phyloP scores from a whole-genome alignment of 2,888 invertebrate species.

The Agrypnus murinus region DNA sequence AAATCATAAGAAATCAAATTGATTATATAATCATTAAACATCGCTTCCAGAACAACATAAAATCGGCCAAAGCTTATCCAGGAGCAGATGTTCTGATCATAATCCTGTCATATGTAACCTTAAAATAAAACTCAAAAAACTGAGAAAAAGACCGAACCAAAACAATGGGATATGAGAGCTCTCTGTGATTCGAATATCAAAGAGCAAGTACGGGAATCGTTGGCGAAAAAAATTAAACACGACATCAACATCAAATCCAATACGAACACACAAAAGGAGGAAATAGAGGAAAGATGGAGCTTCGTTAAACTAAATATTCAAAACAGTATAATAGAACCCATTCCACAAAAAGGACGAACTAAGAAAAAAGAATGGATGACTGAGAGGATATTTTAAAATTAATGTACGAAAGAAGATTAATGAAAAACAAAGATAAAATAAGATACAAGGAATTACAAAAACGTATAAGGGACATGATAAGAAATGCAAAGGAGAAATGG shows the following conservation, averaged over 20 bases:
- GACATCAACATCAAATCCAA: background rate
- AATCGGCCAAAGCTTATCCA: conserved; percentile 11
- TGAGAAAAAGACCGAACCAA: background rate
- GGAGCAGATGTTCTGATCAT: conserved; percentile 23
- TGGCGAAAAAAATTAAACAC: conserved; percentile 3
- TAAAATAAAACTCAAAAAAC: conserved; percentile 3
- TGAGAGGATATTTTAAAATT: conserved; percentile 11
- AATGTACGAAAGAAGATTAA: conserved; percentile 1
- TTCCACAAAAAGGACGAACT: background rate
- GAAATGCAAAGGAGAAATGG: conserved; percentile 15
- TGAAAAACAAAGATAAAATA: background rate
- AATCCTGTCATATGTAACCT: background rate
- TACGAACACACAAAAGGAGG: no score
- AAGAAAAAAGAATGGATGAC: conserved; percentile 11
- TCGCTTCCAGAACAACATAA: conserved; percentile 4
- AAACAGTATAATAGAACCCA: background rate
- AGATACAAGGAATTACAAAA: background rate
- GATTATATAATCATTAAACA: conserved; percentile 18
- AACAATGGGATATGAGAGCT: conserved; percentile 8
- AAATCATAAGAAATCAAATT: conserved; percentile 26
- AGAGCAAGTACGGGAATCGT: conserved; percentile 6
- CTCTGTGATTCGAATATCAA: background rate
- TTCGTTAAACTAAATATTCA: background rate
- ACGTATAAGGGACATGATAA: background rate
- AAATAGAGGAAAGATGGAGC: background rate